Conservation (phyloP, 2,113 vertebrate species). For the Barbus barbus region DNA sequence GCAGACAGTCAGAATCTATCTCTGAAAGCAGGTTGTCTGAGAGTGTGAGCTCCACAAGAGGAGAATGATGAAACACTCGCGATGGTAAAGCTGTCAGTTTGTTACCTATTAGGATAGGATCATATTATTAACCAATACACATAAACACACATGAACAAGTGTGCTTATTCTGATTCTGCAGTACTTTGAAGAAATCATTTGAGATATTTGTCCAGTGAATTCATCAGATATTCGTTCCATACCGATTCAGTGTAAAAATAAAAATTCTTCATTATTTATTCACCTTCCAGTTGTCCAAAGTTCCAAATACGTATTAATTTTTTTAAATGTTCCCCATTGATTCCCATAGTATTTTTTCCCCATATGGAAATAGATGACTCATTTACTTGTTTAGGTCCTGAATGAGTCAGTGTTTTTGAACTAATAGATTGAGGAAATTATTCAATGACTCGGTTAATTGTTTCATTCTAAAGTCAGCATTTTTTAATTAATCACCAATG, state of each 20-base stretch:
- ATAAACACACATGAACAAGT: background rate
- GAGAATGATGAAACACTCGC: slow-evolving; percentile 19
- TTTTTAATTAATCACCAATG: background rate
- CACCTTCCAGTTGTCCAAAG: no score
- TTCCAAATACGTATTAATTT: no score
- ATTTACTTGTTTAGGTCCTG: no score
- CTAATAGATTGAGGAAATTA: background rate
- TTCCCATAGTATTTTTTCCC: no score
- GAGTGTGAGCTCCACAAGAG: slow-evolving; percentile 21
- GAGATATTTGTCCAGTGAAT: background rate
- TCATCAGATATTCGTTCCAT: background rate
- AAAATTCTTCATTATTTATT: no score
- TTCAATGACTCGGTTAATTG: background rate
- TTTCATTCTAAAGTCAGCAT: background rate
- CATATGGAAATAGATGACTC: no score
- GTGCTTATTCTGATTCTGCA: background rate
- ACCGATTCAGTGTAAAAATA: background rate
- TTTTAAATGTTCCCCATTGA: no score
- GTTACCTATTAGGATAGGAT: background rate
- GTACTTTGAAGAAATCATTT: background rate
- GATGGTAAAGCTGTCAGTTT: slow-evolving; percentile 16
- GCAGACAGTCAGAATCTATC: background rate
- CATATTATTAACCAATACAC: background rate
- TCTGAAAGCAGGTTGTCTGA: background rate
- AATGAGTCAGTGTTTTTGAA: background rate